These are phyloP conservation scores for Orbicella faveolata DNA, from an alignment of 64 coral and sea anemone species.

Conservation along the genomic window DNA sequence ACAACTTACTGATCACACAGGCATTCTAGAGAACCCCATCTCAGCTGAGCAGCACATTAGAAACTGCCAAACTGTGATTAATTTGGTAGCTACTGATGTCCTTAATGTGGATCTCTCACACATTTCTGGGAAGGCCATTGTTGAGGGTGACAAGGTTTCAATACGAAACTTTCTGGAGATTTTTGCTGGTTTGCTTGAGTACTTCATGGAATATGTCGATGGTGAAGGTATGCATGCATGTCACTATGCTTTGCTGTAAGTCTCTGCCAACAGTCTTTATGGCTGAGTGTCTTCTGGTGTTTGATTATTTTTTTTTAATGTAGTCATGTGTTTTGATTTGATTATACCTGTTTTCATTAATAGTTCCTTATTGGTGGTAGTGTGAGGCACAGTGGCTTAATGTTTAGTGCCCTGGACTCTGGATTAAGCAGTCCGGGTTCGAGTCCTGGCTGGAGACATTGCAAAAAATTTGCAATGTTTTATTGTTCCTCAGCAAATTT, in stretches of 20 bases:
- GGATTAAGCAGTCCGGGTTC: too few relatives aligned
- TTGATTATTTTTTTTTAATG: too few relatives aligned
- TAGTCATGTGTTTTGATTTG: too few relatives aligned
- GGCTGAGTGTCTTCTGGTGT: too few relatives aligned
- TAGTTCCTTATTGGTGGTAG: too few relatives aligned
- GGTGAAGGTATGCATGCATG: constrained; percentile 19
- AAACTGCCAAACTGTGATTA: constrained; percentile 89
- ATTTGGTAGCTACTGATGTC: constrained; percentile 72
- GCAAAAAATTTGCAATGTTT: too few relatives aligned
- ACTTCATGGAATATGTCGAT: constrained; percentile 83
- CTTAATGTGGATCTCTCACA: constrained; percentile 95
- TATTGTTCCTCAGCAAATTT: too few relatives aligned
- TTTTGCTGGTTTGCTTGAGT: constrained; percentile 93
- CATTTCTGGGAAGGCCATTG: constrained; percentile 76
- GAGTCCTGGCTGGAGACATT: too few relatives aligned
- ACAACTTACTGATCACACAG: constrained; percentile 18
- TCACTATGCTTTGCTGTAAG: background rate
- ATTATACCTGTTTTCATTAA: too few relatives aligned
- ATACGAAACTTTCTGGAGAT: constrained; percentile 96
- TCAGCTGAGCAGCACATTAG: constrained; percentile 42
- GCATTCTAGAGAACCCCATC: constrained; percentile 73
- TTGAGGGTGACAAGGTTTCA: constrained; percentile 54
- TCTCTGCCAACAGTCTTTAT: too few relatives aligned
- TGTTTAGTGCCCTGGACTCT: too few relatives aligned
- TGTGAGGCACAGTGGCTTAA: too few relatives aligned